Evolutionary conservation across 1,140 invertebrate species (phyloP).

Genomic region (Sycophila sp.): DNA sequence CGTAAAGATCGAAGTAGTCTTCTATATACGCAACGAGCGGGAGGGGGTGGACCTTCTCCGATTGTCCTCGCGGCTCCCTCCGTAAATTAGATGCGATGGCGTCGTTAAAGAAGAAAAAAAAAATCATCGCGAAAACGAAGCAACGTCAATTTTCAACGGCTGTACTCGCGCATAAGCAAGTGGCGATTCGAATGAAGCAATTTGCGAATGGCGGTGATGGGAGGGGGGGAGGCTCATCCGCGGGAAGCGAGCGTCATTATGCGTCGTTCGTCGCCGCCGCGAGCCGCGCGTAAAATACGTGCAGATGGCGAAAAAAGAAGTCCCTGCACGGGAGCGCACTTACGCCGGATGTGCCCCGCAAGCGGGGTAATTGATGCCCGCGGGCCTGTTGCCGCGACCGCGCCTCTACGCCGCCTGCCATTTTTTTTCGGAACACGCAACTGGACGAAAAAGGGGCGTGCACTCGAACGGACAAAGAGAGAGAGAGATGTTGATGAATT

Average conservation of each 20-base stretch:
- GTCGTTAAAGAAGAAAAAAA: too few relatives aligned
- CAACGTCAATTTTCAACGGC: not conserved
- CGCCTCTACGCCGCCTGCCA: too few relatives aligned
- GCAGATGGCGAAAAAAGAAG: conserved; percentile 7
- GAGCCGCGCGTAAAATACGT: not conserved
- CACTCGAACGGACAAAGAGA: not conserved
- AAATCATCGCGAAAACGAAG: not conserved
- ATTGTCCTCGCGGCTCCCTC: not conserved
- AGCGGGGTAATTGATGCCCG: conserved; percentile 6
- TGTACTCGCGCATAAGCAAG: not conserved
- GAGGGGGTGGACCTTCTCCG: too few relatives aligned
- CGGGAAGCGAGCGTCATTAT: conserved; percentile 13
- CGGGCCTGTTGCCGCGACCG: too few relatives aligned
- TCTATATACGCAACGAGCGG: too few relatives aligned
- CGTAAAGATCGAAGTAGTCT: too few relatives aligned
- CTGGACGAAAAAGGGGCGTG: conserved; percentile 6
- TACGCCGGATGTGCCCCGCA: not conserved
- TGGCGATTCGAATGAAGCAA: not conserved
- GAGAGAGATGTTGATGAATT: too few relatives aligned
- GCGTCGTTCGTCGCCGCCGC: not conserved
- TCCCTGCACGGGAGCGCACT: not conserved
- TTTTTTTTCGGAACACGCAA: conserved; percentile 4
- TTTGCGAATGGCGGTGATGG: not conserved
- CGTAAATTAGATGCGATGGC: too few relatives aligned
- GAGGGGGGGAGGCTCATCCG: not conserved